These are phyloP conservation scores for Eupsilia transversa DNA, from an alignment of 2,888 invertebrate species.

Conservation along the genomic window DNA sequence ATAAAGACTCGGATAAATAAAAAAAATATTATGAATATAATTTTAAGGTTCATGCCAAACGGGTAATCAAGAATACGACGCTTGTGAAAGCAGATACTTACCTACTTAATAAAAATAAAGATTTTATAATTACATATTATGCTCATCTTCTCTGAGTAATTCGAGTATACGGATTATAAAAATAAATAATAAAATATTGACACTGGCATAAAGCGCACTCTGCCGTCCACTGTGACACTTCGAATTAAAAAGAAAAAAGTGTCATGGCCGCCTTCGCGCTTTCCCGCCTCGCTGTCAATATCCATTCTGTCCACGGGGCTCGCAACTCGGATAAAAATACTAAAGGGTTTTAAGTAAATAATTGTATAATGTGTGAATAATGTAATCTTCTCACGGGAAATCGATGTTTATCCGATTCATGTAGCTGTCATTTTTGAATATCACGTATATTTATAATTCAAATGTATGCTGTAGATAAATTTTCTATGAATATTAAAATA, in stretches of 20 bases:
- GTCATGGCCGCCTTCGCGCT: constrained; percentile 78
- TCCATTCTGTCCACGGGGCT: constrained; percentile 72
- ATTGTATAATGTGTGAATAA: constrained; percentile 72
- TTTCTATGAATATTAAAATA: constrained; percentile 66
- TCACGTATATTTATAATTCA: constrained; percentile 58
- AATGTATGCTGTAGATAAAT: constrained; percentile 54
- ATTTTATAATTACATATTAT: constrained; percentile 64
- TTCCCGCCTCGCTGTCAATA: constrained; percentile 83
- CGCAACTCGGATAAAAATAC: constrained; percentile 75
- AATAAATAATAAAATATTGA: constrained; percentile 63
- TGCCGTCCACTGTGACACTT: constrained; percentile 74
- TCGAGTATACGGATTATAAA: constrained; percentile 55
- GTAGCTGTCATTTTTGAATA: constrained; percentile 65
- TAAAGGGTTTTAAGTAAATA: constrained; percentile 73
- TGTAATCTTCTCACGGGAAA: constrained; percentile 69
- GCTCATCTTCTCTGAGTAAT: constrained; percentile 62
- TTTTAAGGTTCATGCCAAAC: constrained; percentile 64
- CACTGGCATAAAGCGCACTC: constrained; percentile 75
- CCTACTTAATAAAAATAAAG: constrained; percentile 64
- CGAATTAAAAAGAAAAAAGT: constrained; percentile 80
- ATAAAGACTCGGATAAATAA: constrained; percentile 69
- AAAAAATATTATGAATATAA: constrained; percentile 65
- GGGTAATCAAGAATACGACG: constrained; percentile 49
- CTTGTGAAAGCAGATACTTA: constrained; percentile 63
- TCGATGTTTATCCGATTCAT: constrained; percentile 59